phyloP scores from a whole-genome alignment of 1,140 invertebrate genomes.

The Caenorhabditis elegans region WBcel235 BX284606.5:11287501-11288000 shows the following conservation, averaged over 20 bases:
- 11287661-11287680: conserved; percentile 65
- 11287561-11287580: conserved; percentile 94
- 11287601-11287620: conserved; percentile 94
- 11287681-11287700: conserved; percentile 63
- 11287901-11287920: conserved; percentile 15
- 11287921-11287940: conserved; percentile 10
- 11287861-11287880: conserved; percentile 5
- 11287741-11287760: not conserved
- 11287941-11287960: not conserved
- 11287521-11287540: conserved; percentile 80
- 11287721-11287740: not conserved
- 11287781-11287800: not conserved
- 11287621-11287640: conserved; percentile 82
- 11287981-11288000: conserved; percentile 7
- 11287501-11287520: conserved; percentile 77
- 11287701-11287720: conserved; percentile 43
- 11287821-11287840: not conserved
- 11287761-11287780: too few relatives aligned
- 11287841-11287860: conserved; percentile 13
- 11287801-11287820: not conserved
- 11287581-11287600: conserved; percentile 86
- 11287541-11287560: conserved; percentile 88
- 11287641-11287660: conserved; percentile 70
- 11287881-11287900: conserved; percentile 32
- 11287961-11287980: conserved; percentile 14